Conservation (phyloP, 2,113 vertebrate genomes). For the Carassius carassius region DNA sequence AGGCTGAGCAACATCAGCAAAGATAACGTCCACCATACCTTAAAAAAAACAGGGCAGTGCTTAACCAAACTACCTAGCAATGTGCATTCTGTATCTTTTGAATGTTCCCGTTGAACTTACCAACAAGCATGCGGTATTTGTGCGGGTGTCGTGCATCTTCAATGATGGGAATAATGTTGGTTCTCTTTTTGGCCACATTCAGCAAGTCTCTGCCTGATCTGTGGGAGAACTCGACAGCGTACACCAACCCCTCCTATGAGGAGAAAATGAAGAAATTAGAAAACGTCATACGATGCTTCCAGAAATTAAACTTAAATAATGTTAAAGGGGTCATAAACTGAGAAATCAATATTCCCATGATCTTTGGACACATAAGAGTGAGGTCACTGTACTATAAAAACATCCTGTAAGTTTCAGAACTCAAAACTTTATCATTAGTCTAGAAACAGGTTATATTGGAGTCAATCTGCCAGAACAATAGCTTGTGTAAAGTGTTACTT, state of each 20-base stretch:
- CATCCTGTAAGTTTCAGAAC: too few species aligned
- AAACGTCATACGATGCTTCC: neutral
- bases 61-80: neutral
- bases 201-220: conserved; percentile 90
- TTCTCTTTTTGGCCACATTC: conserved; percentile 92
- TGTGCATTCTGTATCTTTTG: neutral
- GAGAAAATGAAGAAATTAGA: neutral
- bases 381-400: too few species aligned
- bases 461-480: too few species aligned
- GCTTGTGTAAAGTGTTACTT: too few species aligned
- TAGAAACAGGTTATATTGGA: too few species aligned
- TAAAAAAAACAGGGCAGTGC: neutral
- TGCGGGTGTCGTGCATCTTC: conserved; percentile 92
- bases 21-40: conserved; percentile 97
- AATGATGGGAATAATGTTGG: conserved; percentile 93
- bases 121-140: conserved; percentile 93
- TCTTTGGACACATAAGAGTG: too few species aligned
- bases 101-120: conserved; percentile 67
- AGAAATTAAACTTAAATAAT: neutral
- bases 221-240: conserved; percentile 93
- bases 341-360: too few species aligned
- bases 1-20: conserved; percentile 92
- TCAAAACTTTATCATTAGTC: too few species aligned
- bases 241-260: conserved; percentile 87
- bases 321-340: too few species aligned